phyloP scores from a whole-genome alignment of 2,888 invertebrate genomes.

The Agrotis segetum region DNA sequence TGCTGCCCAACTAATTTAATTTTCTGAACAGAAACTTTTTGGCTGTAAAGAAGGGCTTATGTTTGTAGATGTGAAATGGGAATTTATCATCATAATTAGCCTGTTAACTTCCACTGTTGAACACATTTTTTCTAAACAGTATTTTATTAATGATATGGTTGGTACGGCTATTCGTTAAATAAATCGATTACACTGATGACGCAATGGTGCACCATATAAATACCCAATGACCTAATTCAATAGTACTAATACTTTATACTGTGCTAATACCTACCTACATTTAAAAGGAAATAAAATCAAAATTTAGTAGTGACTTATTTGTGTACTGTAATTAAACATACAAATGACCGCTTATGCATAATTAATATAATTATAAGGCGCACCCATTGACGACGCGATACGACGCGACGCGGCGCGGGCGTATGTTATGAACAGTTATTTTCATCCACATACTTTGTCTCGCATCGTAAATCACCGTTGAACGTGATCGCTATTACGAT shows the following conservation, averaged over 20 bases:
- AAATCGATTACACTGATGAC: neutral
- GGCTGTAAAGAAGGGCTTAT: constrained; percentile 14
- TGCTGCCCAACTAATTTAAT: constrained; percentile 33
- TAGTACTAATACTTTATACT: too few species aligned
- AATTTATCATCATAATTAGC: neutral
- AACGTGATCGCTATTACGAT: constrained; percentile 60
- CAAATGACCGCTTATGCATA: constrained; percentile 1
- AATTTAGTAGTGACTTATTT: neutral
- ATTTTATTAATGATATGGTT: too few species aligned
- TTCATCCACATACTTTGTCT: constrained; percentile 40
- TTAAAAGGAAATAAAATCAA: constrained; percentile 9
- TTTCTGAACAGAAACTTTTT: constrained; percentile 24
- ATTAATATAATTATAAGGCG: constrained; percentile 28
- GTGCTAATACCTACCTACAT: too few species aligned
- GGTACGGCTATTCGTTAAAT: neutral
- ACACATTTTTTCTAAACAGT: neutral
- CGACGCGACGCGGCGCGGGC: too few species aligned
- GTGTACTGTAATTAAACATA: neutral
- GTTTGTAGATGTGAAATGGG: neutral
- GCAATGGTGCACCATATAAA: neutral
- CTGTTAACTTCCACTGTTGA: neutral
- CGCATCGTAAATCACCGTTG: constrained; percentile 48
- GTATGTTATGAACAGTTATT: constrained; percentile 28
- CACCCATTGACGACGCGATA: constrained; percentile 9
- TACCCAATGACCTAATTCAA: constrained; percentile 11